These are phyloP conservation scores for Puffinus mauretanicus DNA, from an alignment of 2,113 vertebrate species.

Conservation along the genomic window DNA sequence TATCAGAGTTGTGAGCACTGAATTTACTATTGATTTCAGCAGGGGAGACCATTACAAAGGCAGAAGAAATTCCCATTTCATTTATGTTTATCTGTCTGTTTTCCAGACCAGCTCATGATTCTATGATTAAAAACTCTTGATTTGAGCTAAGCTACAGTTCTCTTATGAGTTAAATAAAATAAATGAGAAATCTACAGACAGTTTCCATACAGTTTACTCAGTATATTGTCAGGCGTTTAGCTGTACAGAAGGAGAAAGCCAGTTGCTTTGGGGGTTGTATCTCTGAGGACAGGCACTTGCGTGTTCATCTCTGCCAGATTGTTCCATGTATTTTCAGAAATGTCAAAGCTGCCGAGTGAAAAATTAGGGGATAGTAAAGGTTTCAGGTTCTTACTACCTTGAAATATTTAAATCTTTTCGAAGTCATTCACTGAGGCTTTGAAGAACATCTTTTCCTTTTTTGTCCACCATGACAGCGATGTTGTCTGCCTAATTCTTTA, in stretches of 20 bases:
- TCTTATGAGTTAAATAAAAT: slow-evolving; percentile 13
- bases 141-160: background rate
- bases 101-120: background rate
- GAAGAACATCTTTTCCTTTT: background rate
- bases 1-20: background rate
- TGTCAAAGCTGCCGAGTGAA: background rate
- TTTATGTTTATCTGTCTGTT: slow-evolving; percentile 26
- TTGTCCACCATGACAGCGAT: rapidly evolving
- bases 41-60: background rate
- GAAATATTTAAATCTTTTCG: background rate
- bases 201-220: background rate
- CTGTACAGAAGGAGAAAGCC: background rate
- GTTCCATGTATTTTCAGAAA: background rate
- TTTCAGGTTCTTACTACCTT: background rate
- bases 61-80: background rate
- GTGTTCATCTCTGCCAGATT: background rate
- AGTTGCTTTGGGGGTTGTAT: background rate
- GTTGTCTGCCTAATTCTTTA: background rate
- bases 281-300: background rate
- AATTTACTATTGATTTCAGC: slow-evolving; percentile 36
- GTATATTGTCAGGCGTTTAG: background rate
- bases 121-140: background rate
- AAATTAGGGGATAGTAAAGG: background rate
- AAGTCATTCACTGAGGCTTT: background rate
- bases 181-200: background rate